These are phyloP conservation scores for Salticus scenicus DNA, from an alignment of 2,888 invertebrate genomes.

Conservation along the genomic window DNA sequence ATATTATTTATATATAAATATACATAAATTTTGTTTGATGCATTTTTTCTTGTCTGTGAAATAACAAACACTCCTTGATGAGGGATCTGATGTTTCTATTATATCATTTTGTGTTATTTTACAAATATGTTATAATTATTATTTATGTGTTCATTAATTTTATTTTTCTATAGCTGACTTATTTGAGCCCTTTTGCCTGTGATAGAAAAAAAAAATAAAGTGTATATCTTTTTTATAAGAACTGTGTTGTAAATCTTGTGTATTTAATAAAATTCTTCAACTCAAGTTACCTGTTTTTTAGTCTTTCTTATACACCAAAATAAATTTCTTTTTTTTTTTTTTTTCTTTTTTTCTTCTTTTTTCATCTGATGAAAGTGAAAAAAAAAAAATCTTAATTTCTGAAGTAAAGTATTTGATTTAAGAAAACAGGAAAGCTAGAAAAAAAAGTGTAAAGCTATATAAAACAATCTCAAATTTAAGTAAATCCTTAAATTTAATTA, in stretches of 20 bases:
- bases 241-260: conserved; percentile 5
- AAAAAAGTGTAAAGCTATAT: too few species aligned
- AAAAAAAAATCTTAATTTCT: too few species aligned
- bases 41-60: neutral
- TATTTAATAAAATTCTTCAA: conserved; percentile 16
- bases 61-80: neutral
- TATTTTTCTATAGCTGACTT: neutral
- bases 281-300: neutral
- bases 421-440: too few species aligned
- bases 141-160: neutral
- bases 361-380: too few species aligned
- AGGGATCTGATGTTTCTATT: neutral
- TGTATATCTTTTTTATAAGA: conserved; percentile 13
- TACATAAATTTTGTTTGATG: too few species aligned
- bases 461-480: too few species aligned
- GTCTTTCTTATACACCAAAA: too few species aligned
- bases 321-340: too few species aligned
- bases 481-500: too few species aligned
- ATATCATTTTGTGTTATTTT: neutral
- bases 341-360: too few species aligned
- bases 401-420: too few species aligned
- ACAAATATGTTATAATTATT: neutral
- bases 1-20: too few species aligned
- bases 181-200: conserved; percentile 12
- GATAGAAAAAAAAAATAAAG: conserved; percentile 1